Conservation (phyloP, 1,140 invertebrate species). For the Glossosoma conforme region DNA sequence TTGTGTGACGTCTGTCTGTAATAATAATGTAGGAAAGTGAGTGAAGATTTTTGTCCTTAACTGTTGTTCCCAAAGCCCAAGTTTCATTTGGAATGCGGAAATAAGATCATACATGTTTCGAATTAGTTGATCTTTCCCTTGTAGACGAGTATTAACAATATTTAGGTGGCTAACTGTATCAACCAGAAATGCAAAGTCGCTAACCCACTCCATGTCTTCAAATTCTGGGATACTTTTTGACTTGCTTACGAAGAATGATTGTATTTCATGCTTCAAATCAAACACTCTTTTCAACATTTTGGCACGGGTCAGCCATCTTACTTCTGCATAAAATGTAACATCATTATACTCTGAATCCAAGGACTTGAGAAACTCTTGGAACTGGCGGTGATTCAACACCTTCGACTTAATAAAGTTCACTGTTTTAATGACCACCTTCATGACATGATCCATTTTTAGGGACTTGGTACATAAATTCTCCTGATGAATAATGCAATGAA, state of each 20-base stretch:
- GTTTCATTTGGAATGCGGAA: too few species aligned
- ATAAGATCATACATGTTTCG: too few species aligned
- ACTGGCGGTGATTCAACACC: constrained; percentile 35
- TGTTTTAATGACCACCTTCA: constrained; percentile 33
- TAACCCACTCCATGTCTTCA: too few species aligned
- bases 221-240: constrained; percentile 28
- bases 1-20: too few species aligned
- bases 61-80: too few species aligned
- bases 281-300: constrained; percentile 32
- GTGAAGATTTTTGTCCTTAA: too few species aligned
- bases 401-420: constrained; percentile 36
- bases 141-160: too few species aligned
- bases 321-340: constrained; percentile 32
- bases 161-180: too few species aligned
- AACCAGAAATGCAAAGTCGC: too few species aligned
- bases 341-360: constrained; percentile 35
- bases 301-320: constrained; percentile 34
- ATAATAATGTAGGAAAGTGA: too few species aligned
- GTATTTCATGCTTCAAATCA: constrained; percentile 31
- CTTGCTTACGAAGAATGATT: constrained; percentile 19
- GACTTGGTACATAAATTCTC: constrained; percentile 32
- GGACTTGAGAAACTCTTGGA: constrained; percentile 36
- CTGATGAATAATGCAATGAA: constrained; percentile 38
- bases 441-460: constrained; percentile 34
- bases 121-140: too few species aligned